Base-by-base conservation (phyloP, 2,113 vertebrate genomes). In the Mastomys natalensis region DNA sequence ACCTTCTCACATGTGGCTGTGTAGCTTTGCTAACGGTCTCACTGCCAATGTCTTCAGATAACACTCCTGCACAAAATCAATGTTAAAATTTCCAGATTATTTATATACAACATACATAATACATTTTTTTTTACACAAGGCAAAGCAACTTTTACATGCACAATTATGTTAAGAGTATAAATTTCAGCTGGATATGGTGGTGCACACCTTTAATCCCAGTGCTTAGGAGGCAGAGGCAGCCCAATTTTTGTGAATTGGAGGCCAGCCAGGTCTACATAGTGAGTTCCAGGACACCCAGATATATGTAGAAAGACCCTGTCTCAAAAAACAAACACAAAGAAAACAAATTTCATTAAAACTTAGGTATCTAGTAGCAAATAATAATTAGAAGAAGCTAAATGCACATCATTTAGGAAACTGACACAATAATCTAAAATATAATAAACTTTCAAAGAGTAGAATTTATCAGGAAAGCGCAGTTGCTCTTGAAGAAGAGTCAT, bases 1-100 rank as follows among this genome's bases (percentile, higher is more conserved):
- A 98, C 98, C 97, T 98, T 64, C 91, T 96, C 37, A 34, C 21
- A 2, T 48, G 66, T 13, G 74, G 87, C 53, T 94, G 94, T 5
- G 55, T 0, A 3, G 43, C 66, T 62, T 37, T 55, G 10, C 62
- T 73, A 48, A 40, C 2, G 16, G 90, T 24, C 66, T 45, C 53
- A 37, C 53, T 96, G 76, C 60, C 81, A 24, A 19, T 73, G 70
- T 93, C 89, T 48, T 89, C 96, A 17, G 93, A 90, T 68, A 55
- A 85, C 62, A 77, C 45, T 86, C 96, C 98, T 98, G 87, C 29
- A 84, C 21, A 91, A 94, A 87, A 93, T 5, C 37, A 96, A 85
- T 88, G 73, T 91, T 80, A 97, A 29, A 72, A 89, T 94, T 72
- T 60, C 22, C 10, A 93, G 48, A 73, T 97, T 94, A 93, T 73